These are phyloP conservation scores for Theretra japonica DNA, from an alignment of 2,888 invertebrate genomes.

Conservation along the genomic window DNA sequence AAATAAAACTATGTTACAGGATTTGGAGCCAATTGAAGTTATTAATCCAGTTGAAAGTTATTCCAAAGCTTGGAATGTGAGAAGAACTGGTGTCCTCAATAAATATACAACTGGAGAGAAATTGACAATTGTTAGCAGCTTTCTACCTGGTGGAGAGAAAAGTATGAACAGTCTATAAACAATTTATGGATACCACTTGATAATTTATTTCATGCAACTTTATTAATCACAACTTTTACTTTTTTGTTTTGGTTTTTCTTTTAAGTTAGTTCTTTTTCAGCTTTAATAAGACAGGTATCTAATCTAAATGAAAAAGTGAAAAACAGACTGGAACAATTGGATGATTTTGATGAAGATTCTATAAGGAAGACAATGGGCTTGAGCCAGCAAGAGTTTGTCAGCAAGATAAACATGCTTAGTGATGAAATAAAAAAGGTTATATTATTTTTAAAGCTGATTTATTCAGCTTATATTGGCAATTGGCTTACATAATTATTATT, in stretches of 20 bases:
- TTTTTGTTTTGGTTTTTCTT: constrained; percentile 59
- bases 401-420: constrained; percentile 95
- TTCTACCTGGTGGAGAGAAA: constrained; percentile 92
- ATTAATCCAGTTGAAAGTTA: constrained; percentile 68
- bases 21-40: constrained; percentile 49
- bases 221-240: constrained; percentile 30
- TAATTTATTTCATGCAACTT: constrained; percentile 27
- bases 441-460: background rate
- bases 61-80: constrained; percentile 91
- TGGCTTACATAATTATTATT: no score
- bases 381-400: constrained; percentile 96
- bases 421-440: constrained; percentile 90
- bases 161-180: constrained; percentile 72
- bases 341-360: constrained; percentile 96
- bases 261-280: constrained; percentile 85
- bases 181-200: background rate
- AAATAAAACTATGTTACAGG: constrained; percentile 48
- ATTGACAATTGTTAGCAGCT: constrained; percentile 95
- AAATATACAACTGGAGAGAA: constrained; percentile 98
- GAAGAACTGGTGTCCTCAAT: constrained; percentile 91
- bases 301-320: constrained; percentile 94
- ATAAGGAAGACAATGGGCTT: constrained; percentile 94
- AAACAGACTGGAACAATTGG: constrained; percentile 95
- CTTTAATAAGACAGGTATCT: constrained; percentile 92
- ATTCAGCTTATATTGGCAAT: no score